Conservation (phyloP, 2,888 invertebrate genomes). For the Eupithecia inturbata region DNA sequence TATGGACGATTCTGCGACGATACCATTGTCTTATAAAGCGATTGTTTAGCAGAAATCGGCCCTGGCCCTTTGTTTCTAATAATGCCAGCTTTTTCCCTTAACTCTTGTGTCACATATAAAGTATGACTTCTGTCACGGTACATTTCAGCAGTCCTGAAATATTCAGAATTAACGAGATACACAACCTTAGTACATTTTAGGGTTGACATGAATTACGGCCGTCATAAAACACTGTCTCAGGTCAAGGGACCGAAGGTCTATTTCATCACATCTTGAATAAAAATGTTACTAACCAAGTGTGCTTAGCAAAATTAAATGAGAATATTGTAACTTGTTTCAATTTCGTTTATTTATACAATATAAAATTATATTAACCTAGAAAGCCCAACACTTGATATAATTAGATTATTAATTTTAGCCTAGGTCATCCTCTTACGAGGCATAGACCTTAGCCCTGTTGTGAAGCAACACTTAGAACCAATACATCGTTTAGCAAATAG, state of each 20-base stretch:
- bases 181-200: conserved; percentile 34
- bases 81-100: neutral
- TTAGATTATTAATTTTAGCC: neutral
- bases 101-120: neutral
- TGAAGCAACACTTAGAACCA: no score
- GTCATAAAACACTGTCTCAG: conserved; percentile 28
- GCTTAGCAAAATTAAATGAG: neutral
- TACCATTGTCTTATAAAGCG: no score
- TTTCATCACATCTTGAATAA: conserved; percentile 3
- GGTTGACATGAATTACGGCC: conserved; percentile 30
- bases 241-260: neutral
- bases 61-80: neutral
- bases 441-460: no score
- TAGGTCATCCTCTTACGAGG: neutral
- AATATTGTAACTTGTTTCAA: neutral
- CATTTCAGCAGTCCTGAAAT: conserved; percentile 8
- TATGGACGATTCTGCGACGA: no score
- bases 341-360: neutral
- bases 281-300: conserved; percentile 1
- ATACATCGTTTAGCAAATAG: no score
- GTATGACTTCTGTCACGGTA: conserved; percentile 5
- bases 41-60: no score
- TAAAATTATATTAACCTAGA: neutral
- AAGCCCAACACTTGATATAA: neutral
- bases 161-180: conserved; percentile 42